phyloP scores from a whole-genome alignment of 2,888 invertebrate genomes.

The Abrostola tripartita region DNA sequence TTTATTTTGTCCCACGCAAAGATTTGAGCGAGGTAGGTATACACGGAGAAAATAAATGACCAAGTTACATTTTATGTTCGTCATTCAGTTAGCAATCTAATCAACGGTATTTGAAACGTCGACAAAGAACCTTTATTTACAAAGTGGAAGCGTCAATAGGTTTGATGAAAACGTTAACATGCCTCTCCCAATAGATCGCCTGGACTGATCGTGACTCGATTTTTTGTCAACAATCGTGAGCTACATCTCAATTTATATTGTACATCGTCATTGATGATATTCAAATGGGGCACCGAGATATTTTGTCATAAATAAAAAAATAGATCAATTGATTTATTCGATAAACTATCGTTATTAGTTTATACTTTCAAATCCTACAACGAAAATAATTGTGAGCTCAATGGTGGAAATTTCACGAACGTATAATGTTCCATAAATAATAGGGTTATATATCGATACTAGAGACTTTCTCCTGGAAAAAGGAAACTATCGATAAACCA shows the following conservation, averaged over 20 bases:
- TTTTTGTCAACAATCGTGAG: slow-evolving; percentile 53
- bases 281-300: slow-evolving; percentile 23
- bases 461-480: slow-evolving; percentile 27
- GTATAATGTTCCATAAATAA: neutral
- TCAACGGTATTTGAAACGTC: slow-evolving; percentile 28
- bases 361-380: too few relatives aligned
- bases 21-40: neutral
- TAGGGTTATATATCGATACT: neutral
- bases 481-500: slow-evolving; percentile 25
- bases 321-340: neutral
- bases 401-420: neutral
- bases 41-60: neutral
- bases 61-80: slow-evolving; percentile 5
- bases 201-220: slow-evolving; percentile 61
- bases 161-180: slow-evolving; percentile 43
- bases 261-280: slow-evolving; percentile 28
- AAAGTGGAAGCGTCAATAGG: slow-evolving; percentile 34
- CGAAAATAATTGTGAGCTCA: neutral
- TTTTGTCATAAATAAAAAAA: slow-evolving; percentile 16
- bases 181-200: slow-evolving; percentile 39
- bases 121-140: slow-evolving; percentile 26
- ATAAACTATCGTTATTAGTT: too few relatives aligned
- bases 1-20: neutral
- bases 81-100: slow-evolving; percentile 34
- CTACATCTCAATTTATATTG: slow-evolving; percentile 35